Percentiles rank a stretch among this genome's conserved stretches.
These are phyloP conservation scores for Morone chrysops DNA, from an alignment of 2,113 vertebrate genomes.

Conservation along the genomic window DNA sequence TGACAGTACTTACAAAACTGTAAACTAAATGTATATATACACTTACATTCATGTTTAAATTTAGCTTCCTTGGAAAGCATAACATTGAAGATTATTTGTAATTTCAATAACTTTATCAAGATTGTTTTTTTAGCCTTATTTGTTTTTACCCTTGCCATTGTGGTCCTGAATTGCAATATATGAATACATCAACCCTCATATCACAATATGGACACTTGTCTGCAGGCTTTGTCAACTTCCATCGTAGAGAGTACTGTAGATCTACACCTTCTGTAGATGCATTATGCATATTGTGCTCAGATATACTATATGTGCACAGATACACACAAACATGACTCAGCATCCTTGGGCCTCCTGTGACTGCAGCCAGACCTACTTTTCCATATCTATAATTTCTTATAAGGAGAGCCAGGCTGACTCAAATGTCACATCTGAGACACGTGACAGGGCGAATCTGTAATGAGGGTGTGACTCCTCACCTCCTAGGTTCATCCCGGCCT, in stretches of 20 bases:
- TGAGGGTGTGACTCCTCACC: conserved; percentile 83
- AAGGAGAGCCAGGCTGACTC: conserved; percentile 53
- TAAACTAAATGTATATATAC: neutral
- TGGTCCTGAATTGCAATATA: conserved; percentile 36
- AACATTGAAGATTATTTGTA: conserved; percentile 7
- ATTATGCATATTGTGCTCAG: conserved; percentile 40
- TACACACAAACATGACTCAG: conserved; percentile 66
- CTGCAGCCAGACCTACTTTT: conserved; percentile 59
- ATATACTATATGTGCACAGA: conserved; percentile 35
- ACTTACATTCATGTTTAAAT: conserved; percentile 20
- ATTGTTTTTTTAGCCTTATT: conserved; percentile 5
- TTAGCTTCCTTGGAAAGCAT: neutral
- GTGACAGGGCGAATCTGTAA: conserved; percentile 49
- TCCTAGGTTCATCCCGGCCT: conserved; percentile 99
- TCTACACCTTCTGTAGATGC: conserved; percentile 38
- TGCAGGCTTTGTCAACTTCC: conserved; percentile 42
- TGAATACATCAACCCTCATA: neutral
- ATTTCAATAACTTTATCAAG: conserved; percentile 29
- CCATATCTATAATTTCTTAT: conserved; percentile 35
- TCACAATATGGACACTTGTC: conserved; percentile 35
- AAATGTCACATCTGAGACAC: conserved; percentile 59
- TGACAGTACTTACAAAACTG: neutral
- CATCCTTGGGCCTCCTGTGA: conserved; percentile 53
- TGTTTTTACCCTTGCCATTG: neutral
- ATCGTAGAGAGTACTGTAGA: conserved; percentile 30